phyloP scores from a whole-genome alignment of 2,113 vertebrate species.

The Ageneiosus marmoratus region DNA sequence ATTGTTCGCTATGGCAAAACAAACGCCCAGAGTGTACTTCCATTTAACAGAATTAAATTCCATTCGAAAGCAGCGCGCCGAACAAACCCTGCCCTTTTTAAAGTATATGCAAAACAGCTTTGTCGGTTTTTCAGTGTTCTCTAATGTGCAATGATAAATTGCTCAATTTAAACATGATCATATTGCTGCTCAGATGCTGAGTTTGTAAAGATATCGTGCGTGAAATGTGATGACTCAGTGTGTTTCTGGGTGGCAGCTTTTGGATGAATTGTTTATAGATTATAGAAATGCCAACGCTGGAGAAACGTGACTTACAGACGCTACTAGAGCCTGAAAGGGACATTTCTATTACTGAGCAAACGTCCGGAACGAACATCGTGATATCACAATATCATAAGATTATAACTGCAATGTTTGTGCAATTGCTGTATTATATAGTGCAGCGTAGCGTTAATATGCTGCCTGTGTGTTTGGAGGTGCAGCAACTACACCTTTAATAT shows the following conservation, averaged over 20 bases:
- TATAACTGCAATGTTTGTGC: background rate
- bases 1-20: background rate
- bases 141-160: slow-evolving; percentile 14
- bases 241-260: slow-evolving; percentile 4
- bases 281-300: slow-evolving; percentile 20
- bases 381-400: background rate
- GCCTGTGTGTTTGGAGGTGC: too few species aligned
- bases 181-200: slow-evolving; percentile 19
- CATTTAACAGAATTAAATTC: background rate
- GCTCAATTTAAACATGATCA: slow-evolving; percentile 15
- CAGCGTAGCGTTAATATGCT: background rate
- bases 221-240: slow-evolving; percentile 30
- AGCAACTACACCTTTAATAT: too few species aligned
- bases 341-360: background rate
- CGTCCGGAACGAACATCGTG: background rate
- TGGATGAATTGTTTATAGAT: slow-evolving; percentile 26
- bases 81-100: background rate
- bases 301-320: slow-evolving; percentile 9
- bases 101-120: background rate
- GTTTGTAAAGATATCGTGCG: slow-evolving; percentile 18
- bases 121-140: background rate
- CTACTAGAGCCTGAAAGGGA: background rate
- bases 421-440: background rate
- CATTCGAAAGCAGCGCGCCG: background rate
- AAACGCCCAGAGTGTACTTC: background rate